Base-by-base conservation (phyloP, 2,888 invertebrate species). In the Ectemnius cavifrons region DNA sequence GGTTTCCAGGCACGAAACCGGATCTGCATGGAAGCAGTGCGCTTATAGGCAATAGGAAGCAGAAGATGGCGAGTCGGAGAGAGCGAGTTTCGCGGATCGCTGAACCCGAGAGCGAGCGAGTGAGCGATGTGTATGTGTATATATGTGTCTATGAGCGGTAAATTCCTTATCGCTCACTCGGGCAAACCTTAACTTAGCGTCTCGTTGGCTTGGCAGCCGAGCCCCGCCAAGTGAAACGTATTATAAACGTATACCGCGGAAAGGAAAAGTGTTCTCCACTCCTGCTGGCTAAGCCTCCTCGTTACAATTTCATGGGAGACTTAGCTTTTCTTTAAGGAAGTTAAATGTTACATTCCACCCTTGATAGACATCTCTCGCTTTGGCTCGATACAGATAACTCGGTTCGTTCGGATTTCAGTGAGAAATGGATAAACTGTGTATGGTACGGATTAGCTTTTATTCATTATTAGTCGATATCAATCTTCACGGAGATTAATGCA, bases 41-140 rank as follows among this genome's bases (percentile, higher is more conserved):
- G 76, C 72, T 81, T 81, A 66, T 74, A 77, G 75, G 67, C 57
- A 79, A 81, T 85, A 82, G 85, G 85, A 87, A 87, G 76, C 80
- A 79, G 80, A 80, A 80, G 80, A 83, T 80, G 77, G 81, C 77
- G 75, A 78, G 37, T 37, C 37, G 74, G 83, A 81, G 83, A 81
- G 83, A 78, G 86, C 66, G 84, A 77, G 86, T 79, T 87, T 85
- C 75, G 86, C 86, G 86, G 86, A 81, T 84, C 82, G 83, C 70
- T 84, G 84, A 87, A 84, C 84, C 71, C 79, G 75, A 49, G 67
- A 66, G 67, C 70, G 71, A 72, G 73, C 77, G 77, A 80, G 77
- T 52, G 83, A 75, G 37, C 8, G 11, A 37, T 37, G 37, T 37
- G 37, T 37, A 23, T 23, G 37, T 37, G 37, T 6, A 37, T 37